Conservation (phyloP, 37 sponge, comb jelly and placozoan species). For the Cladorhizidae sp. region DNA sequence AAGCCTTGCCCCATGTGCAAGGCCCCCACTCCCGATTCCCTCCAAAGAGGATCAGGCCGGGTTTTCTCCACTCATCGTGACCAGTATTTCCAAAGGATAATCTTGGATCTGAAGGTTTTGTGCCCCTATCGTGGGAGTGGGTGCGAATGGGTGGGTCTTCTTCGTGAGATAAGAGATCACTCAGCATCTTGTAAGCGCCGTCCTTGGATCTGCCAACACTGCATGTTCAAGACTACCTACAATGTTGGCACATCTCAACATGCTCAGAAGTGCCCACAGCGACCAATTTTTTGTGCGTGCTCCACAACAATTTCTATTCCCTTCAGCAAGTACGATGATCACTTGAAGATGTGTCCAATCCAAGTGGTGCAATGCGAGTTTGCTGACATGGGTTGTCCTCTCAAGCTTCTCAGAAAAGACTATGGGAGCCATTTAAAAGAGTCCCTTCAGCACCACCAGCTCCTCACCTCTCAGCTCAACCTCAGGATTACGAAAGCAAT, state of each 20-base stretch:
- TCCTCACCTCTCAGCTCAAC: not conserved
- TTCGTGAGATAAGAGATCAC: slow-evolving; percentile 9
- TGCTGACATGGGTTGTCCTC: slow-evolving; percentile 24
- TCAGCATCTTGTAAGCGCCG: slow-evolving; percentile 19
- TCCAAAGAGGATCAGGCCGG: not conserved
- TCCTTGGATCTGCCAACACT: slow-evolving; percentile 27
- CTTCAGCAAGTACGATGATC: slow-evolving; percentile 13
- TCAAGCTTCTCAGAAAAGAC: slow-evolving; percentile 11
- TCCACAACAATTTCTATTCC: not conserved
- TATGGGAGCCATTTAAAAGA: slow-evolving; percentile 13
- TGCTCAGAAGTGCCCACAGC: slow-evolving; percentile 1
- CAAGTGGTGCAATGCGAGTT: slow-evolving; percentile 38
- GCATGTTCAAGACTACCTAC: slow-evolving; percentile 7
- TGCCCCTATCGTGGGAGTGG: slow-evolving; percentile 32
- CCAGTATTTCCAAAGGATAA: slow-evolving; percentile 13
- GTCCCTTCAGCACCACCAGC: slow-evolving; percentile 9
- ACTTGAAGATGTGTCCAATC: slow-evolving; percentile 29
- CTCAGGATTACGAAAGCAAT: slow-evolving; percentile 6
- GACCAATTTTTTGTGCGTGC: slow-evolving; percentile 37
- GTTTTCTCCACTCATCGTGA: slow-evolving; percentile 11
- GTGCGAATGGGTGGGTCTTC: slow-evolving; percentile 50
- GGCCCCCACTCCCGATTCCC: not conserved
- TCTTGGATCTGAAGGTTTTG: slow-evolving; percentile 12
- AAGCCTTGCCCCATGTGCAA: slow-evolving; percentile 47
- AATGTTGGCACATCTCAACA: slow-evolving; percentile 10